phyloP scores from a whole-genome alignment of 2,113 vertebrate species.

The Microcebus ravelobensis region DNA sequence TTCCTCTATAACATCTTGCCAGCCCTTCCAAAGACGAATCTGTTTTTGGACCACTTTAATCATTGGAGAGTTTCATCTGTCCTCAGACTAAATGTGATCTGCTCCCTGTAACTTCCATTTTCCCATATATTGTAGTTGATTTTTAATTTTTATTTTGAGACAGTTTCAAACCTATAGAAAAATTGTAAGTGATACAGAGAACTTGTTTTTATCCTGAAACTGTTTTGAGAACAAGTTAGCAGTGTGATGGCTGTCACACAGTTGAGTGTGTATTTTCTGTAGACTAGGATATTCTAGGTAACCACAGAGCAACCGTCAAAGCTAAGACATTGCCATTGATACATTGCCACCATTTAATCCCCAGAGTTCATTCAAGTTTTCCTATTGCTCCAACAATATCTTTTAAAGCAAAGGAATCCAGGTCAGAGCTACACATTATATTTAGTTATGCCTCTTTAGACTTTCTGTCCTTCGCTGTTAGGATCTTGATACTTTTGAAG shows the following conservation, averaged over 20 bases:
- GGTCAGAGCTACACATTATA: background rate
- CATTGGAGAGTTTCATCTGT: background rate
- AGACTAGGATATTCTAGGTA: background rate
- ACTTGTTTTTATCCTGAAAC: background rate
- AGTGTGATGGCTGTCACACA: background rate
- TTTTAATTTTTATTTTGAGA: conserved; percentile 51
- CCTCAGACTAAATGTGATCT: background rate
- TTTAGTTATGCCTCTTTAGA: background rate
- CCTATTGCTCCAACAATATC: background rate
- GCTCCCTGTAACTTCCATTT: background rate
- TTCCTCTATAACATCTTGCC: background rate
- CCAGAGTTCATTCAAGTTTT: background rate
- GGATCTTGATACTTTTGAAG: background rate
- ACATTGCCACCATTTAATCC: background rate
- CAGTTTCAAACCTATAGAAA: background rate
- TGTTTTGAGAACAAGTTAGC: background rate
- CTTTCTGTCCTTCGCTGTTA: background rate
- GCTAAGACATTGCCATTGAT: background rate
- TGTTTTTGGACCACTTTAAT: conserved; percentile 25
- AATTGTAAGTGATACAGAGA: background rate
- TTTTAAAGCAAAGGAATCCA: conserved; percentile 7
- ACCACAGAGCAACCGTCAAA: background rate
- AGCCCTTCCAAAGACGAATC: background rate
- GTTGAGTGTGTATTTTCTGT: background rate
- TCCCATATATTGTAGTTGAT: background rate